Base-by-base conservation (phyloP, 2,888 invertebrate genomes). In the Caenorhabditis uteleia region DNA sequence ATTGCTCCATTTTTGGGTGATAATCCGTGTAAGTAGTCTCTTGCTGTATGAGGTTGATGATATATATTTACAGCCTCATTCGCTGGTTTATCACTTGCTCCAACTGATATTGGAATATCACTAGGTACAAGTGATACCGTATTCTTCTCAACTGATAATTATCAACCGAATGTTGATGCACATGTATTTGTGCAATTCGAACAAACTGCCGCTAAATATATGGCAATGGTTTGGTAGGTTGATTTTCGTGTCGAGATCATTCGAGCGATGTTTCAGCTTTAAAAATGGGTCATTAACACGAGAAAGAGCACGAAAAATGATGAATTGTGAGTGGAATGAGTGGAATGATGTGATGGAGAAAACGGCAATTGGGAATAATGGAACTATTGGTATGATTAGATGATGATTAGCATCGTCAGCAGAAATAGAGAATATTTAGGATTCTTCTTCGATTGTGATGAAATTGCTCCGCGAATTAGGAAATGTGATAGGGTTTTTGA, bases 1-100 rank as follows among this genome's bases (percentile, higher is more conserved):
- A 88, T 97, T 2, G 87, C 92, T 3, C 90, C 92, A 0, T 95
- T 93, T 84, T 95, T 95, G 0, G 97, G 97, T 0, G 95, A 97
- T 84, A 97, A 97, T 87, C 91, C 93, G 23, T 90, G 91, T 1
- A 48, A 39, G 61, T 45, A 14, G 8, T 38, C 10, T 29, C 14
- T 31, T 21, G 3, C 6, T 4, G 12, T 25, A 3, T 23, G 10
- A 8, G 5, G 23, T 20, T 33, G 4, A 33, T n/a, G 18, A 29
- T 25, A 43, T 57, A 82, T 85, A 33, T 10, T 50, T 70, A 27
- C 57, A 73, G 75, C 85, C 4, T 85, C 86, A 2, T 73, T 86
- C 50, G 86, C 84, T 88, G 92, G 92, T 6, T 90, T 95, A 87
- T 88, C 90, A 33, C 86, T 94, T 4, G 87, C 88, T 16, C 86